Percentiles rank a stretch among this genome's conserved stretches.
phyloP scores from a whole-genome alignment of 30 jellyfish, hydroid and myxozoan genomes.

The Aurelia sp. region DNA sequence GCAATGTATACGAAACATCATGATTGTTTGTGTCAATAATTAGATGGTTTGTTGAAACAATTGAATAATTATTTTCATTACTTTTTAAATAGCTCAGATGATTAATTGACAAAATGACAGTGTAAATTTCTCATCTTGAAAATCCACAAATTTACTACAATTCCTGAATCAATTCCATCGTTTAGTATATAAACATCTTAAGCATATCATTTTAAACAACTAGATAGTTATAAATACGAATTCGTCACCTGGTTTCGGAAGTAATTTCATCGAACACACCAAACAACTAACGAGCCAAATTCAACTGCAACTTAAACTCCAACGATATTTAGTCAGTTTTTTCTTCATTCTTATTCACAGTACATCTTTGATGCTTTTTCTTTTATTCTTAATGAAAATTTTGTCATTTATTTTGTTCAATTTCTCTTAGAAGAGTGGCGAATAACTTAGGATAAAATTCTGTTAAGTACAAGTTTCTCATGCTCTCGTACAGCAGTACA shows the following conservation, averaged over 20 bases:
- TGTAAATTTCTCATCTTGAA: conserved; percentile 27
- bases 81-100: background rate
- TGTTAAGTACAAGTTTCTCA: background rate
- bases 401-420: background rate
- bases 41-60: background rate
- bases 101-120: conserved; percentile 14
- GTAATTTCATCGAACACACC: background rate
- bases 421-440: background rate
- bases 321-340: too few relatives aligned
- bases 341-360: too few relatives aligned
- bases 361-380: background rate
- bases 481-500: conserved; percentile 75
- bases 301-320: too few relatives aligned
- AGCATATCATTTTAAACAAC: conserved; percentile 38
- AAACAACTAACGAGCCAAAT: too few relatives aligned
- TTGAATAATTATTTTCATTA: background rate
- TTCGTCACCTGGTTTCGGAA: background rate
- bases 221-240: conserved; percentile 6
- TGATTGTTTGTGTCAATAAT: conserved; percentile 3
- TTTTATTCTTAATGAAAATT: background rate
- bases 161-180: conserved; percentile 10
- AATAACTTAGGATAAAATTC: background rate
- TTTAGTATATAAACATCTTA: conserved; percentile 58
- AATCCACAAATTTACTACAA: conserved; percentile 45
- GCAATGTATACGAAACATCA: conserved; percentile 13